Conservation (phyloP, 1,140 invertebrate species). For the Heliconius nattereri region DNA sequence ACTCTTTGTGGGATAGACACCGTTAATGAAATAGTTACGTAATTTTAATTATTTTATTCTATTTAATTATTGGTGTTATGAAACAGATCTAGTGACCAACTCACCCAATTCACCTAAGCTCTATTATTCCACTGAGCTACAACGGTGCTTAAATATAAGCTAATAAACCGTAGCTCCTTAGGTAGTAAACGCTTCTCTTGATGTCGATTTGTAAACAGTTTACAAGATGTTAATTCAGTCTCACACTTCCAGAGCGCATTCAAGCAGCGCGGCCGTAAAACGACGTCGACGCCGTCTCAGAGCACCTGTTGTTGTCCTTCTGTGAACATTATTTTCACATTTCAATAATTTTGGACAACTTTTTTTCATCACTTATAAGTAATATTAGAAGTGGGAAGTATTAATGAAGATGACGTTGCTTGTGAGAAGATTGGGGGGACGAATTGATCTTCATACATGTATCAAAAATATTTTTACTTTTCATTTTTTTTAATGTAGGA, state of each 20-base stretch:
- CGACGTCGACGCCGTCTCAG: background rate
- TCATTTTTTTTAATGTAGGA: too few relatives aligned
- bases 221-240: conserved; percentile 42
- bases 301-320: conserved; percentile 4
- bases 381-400: too few relatives aligned
- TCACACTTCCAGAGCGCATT: conserved; percentile 25
- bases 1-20: too few relatives aligned
- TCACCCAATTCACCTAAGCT: background rate
- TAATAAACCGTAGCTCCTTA: background rate
- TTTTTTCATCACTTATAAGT: background rate
- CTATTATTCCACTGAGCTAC: background rate
- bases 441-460: too few relatives aligned
- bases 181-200: background rate
- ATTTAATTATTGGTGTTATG: too few relatives aligned
- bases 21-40: too few relatives aligned
- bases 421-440: too few relatives aligned
- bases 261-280: conserved; percentile 38
- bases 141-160: background rate
- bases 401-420: too few relatives aligned
- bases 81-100: background rate
- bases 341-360: background rate
- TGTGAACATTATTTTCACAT: background rate
- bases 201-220: conserved; percentile 42
- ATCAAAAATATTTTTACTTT: too few relatives aligned
- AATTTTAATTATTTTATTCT: too few relatives aligned